Conservation (phyloP, 2,797 vertebrate species). For the Amblyraja radiata region DNA sequence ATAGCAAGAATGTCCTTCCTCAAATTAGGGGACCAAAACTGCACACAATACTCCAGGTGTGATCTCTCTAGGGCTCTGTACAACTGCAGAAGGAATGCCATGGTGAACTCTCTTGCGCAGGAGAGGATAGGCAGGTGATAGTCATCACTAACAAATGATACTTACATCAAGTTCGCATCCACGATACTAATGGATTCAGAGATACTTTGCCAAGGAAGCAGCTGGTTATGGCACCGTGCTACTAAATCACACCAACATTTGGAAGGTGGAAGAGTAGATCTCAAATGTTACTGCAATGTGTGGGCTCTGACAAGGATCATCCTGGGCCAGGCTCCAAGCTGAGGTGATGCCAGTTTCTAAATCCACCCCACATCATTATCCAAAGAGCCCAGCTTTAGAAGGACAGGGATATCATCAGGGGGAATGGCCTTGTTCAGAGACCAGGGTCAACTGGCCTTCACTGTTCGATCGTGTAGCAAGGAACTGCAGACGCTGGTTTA, state of each 20-base stretch:
- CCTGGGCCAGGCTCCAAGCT: neutral
- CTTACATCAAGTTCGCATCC: neutral
- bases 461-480: too few species aligned
- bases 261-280: neutral
- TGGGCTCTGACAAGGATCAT: neutral
- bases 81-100: too few species aligned
- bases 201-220: neutral
- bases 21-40: too few species aligned
- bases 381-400: neutral
- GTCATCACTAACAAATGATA: neutral
- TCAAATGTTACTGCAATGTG: neutral
- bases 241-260: neutral
- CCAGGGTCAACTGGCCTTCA: too few species aligned
- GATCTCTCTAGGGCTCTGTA: neutral
- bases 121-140: neutral
- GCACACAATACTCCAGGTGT: too few species aligned
- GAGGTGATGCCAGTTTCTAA: neutral
- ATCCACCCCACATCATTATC: neutral
- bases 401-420: neutral
- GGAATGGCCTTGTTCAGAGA: neutral
- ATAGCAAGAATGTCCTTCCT: too few species aligned
- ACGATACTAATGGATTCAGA: neutral
- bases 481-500: too few species aligned
- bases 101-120: too few species aligned
- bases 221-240: neutral